Base-by-base conservation (phyloP, 2,888 invertebrate species). In the Minunthozetes semirufus region DNA sequence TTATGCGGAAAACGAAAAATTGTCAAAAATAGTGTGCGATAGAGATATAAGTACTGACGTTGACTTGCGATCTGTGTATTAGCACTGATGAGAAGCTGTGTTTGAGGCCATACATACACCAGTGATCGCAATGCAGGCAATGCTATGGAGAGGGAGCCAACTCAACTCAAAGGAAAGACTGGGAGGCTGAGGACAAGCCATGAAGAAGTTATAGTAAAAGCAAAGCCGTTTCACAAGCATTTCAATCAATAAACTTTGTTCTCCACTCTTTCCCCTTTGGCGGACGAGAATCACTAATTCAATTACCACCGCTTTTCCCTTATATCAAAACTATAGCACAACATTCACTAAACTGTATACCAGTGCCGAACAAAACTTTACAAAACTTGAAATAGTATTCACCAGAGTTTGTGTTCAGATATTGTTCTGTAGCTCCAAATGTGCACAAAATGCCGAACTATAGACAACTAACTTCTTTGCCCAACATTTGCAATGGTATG, bases 221-320 rank as follows among this genome's bases (percentile, higher is more conserved):
- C 42, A 33, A 63, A 5, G 68, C 42, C 68, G 38, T 68, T 68
- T 63, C n/a, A 17, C 17, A 68, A 29, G 38, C 22, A 46, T 68
- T 68, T 42, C 68, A 68, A 68, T 68, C 68, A 68, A 68, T 68
- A 68, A 68, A 68, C 22, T 68, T 22, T 56, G 17, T 56, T 11
- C 22, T 42, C 42, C 68, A 42, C 68, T 68, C 68, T 68, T 42
- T 42, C 42, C 68, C 68, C 68, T 68, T 68, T 68, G 68, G 42
- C 38, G 42, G 68, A 68, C 42, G 68, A 68, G 38, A 66, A 68
- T 33, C 68, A 25, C 68, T 68, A 68, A 68, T 68, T 68, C 19
- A 68, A 68, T 68, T 68, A 68, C 42, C 11, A 68, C 68, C 68
- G 68, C 68, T 56, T 63, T 63, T 63, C 63, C 63, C 63, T 63